phyloP scores from a whole-genome alignment of 2,888 invertebrate genomes.

The Sicus ferrugineus region DNA sequence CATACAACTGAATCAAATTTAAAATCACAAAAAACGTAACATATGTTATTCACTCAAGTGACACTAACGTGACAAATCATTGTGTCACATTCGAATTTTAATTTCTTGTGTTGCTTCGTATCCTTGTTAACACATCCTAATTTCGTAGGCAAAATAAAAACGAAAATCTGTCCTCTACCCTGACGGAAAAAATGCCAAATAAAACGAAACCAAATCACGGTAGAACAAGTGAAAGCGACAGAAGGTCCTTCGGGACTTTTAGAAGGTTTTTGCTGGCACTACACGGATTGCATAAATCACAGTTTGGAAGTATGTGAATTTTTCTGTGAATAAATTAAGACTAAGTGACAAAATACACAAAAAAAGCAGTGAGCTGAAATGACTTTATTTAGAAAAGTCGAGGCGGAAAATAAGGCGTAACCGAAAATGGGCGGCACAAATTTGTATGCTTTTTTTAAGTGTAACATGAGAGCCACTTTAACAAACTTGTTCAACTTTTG shows the following conservation, averaged over 20 bases:
- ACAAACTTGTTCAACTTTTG: no score
- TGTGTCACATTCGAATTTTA: conserved; percentile 36
- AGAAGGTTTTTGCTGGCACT: background rate
- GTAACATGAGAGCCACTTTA: no score
- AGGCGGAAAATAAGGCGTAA: background rate
- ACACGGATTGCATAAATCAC: conserved; percentile 13
- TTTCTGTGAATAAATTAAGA: conserved; percentile 30
- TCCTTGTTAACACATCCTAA: conserved; percentile 60
- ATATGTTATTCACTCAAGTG: conserved; percentile 29
- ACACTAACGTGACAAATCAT: conserved; percentile 31
- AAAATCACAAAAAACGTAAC: no score
- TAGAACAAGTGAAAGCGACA: conserved; percentile 13
- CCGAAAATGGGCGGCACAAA: background rate
- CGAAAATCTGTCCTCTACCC: conserved; percentile 45
- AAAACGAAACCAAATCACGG: background rate
- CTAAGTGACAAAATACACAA: conserved; percentile 17
- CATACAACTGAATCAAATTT: no score
- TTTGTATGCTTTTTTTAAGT: no score
- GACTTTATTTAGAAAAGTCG: background rate
- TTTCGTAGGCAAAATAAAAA: conserved; percentile 40
- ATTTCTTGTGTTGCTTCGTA: conserved; percentile 4
- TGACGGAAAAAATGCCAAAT: conserved; percentile 36
- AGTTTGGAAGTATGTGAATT: background rate
- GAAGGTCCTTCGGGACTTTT: conserved; percentile 39
- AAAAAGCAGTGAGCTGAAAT: background rate